Evolutionary conservation across 2,888 invertebrate genomes (phyloP), one percentile per base, ranked within the genome.

Genomic region (Phrixothrix hirtus): DNA sequence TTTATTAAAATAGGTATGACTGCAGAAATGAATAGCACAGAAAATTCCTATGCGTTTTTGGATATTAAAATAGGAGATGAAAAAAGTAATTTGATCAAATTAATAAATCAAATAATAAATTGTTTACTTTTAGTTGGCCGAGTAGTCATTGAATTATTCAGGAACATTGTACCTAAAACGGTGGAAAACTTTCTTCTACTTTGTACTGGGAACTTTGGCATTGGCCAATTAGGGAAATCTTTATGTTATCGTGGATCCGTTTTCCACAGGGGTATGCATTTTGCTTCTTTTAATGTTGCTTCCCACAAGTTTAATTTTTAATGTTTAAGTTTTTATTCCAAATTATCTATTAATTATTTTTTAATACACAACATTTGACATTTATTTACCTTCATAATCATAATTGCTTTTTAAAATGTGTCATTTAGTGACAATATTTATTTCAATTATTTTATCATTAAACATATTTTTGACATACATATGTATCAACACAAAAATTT

Each of bases 151-250:
- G 92, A 95, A 75, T 78, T 97, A 47, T 89, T 87, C 72, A 86
- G 84, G 68, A 85, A 95, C 78, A 77, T 87, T 42, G 91, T 89
- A 52, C 95, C 96, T 14, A 87, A 82, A 71, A 92, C 95, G 2
- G 89, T 87, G 34, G 95, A 95, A 75, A 96, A 97, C 77, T 96
- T 96, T 73, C 81, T 94, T 60, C 86, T 87, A 1, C 76, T 98
- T 1, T 97, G 97, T 71, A 95, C 95, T 0, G 95, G 95, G 1
- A 94, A 96, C 75, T 86, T 82, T 58, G 94, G 95, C 1, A 70
- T 82, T 58, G 91, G 92, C 0, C 67, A 65, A 12, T 67, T 77
- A 62, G 86, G 86, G 1, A 88, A 87, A 68, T 86, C 86, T 2
- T 78, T 98, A 32, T 89, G 91, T 75, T 97, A 88, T 73, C 92